Conservation (phyloP, 2,113 vertebrate genomes). For the Phaethon lepturus region DNA sequence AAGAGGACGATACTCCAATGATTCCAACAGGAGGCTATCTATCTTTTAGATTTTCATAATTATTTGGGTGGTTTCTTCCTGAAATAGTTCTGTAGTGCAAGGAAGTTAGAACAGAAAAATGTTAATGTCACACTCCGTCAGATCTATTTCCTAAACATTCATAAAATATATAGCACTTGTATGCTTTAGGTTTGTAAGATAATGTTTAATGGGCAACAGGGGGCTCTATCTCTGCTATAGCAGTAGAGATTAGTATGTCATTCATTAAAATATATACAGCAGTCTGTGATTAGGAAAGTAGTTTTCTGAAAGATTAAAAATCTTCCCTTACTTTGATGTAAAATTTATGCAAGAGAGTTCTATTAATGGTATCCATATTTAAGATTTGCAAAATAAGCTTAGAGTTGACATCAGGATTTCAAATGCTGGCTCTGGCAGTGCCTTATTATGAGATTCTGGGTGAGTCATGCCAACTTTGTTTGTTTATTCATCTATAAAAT, state of each 20-base stretch:
- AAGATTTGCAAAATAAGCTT: not conserved
- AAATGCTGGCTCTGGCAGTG: not conserved
- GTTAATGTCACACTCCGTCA: not conserved
- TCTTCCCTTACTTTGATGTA: not conserved
- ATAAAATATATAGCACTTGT: not conserved
- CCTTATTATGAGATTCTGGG: not conserved
- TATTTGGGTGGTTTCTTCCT: not conserved
- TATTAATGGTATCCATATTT: not conserved
- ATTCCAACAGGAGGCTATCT: not conserved
- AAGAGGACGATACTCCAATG: not conserved
- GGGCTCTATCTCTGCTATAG: not conserved
- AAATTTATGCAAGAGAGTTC: not conserved
- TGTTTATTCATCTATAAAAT: constrained; percentile 1
- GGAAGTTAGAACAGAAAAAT: not conserved
- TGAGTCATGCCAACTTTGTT: not conserved
- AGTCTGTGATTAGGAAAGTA: not conserved
- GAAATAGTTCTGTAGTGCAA: not conserved
- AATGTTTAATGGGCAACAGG: not conserved
- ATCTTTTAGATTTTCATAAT: not conserved
- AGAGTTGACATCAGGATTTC: not conserved
- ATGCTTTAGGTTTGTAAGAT: not conserved
- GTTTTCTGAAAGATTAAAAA: not conserved
- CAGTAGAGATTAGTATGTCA: not conserved
- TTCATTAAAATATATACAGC: not conserved
- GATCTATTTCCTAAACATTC: not conserved